Base-by-base conservation (phyloP, 2,113 vertebrate genomes). In the Candoia aspera region DNA sequence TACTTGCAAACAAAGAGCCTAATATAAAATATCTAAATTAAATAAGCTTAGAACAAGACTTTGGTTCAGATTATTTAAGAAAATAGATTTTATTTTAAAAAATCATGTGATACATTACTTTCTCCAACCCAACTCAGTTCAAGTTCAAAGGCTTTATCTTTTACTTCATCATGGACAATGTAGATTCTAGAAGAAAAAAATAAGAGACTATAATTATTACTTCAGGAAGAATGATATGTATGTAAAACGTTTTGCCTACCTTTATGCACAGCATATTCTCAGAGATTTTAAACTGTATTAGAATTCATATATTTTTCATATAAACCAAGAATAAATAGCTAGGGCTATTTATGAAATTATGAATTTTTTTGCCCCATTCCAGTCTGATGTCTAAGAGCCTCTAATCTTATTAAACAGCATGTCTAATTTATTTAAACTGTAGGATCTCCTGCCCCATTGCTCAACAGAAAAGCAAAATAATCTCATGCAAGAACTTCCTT, bases 71-170 rank as follows among this genome's bases (percentile, higher is more conserved):
- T 79, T 19, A 86, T 86, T 62, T 64, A 58, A n/a, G n/a, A 46
- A 11, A 53, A 26, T 10, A 46, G 62, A 85, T 15, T 29, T 12
- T 46, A 49, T 85, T 24, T 49, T 10, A 3, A 13, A 85, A 53
- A 42, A 84, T 29, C 23, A 60, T 88, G 37, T 94, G 95, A 95
- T 93, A 84, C 90, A 95, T 98, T 98, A 99, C 99, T 96, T 98
- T 99, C 98, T 98, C 99, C 99, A 93, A 99, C 99, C 99, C 99
- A 99, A 97, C 99, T 99, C 96, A 99, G 98, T 96, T 99, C 99
- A 97, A 99, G 89, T 96, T 99, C 99, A 91, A 99, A 99, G 9
- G 99, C 97, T 97, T 99, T 99, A 96, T 99, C 99, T 97, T 99
- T 99, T 94, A 99, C 99, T 98, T 99, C 99, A 94, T 99, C 99